These are phyloP conservation scores for Hemicentrotus pulcherrimus DNA, from an alignment of 35 echinoderm and acorn worm species.

Conservation along the genomic window DNA sequence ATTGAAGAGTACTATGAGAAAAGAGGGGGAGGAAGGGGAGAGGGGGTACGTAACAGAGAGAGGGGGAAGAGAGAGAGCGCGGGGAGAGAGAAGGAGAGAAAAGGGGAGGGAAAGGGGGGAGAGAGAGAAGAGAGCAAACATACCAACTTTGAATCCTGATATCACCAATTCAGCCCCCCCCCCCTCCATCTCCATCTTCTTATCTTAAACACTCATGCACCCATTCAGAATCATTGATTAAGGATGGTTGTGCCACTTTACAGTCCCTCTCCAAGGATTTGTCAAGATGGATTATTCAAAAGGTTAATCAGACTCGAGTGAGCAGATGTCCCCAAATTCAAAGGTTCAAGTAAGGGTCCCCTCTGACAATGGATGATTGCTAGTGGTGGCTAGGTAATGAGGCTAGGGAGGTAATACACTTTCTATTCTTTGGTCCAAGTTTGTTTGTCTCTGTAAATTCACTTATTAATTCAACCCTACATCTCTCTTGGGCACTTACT, in stretches of 20 bases:
- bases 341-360: constrained; percentile 18
- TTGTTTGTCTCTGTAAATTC: background rate
- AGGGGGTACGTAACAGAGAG: no score
- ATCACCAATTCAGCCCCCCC: background rate
- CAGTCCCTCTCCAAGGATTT: background rate
- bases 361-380: background rate
- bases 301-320: constrained; percentile 37
- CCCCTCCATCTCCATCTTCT: background rate
- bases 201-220: background rate
- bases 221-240: constrained; percentile 15
- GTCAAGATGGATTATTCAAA: constrained; percentile 42
- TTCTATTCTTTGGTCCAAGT: background rate
- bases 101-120: background rate
- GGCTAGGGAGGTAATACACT: background rate
- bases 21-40: no score
- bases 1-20: no score
- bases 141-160: background rate
- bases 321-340: constrained; percentile 34
- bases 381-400: background rate
- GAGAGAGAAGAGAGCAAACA: background rate
- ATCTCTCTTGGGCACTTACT: background rate
- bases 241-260: constrained; percentile 9
- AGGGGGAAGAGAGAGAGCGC: no score
- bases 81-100: no score
- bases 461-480: background rate